Conservation (phyloP, 2,113 vertebrate species). For the Edolisoma coerulescens region DNA sequence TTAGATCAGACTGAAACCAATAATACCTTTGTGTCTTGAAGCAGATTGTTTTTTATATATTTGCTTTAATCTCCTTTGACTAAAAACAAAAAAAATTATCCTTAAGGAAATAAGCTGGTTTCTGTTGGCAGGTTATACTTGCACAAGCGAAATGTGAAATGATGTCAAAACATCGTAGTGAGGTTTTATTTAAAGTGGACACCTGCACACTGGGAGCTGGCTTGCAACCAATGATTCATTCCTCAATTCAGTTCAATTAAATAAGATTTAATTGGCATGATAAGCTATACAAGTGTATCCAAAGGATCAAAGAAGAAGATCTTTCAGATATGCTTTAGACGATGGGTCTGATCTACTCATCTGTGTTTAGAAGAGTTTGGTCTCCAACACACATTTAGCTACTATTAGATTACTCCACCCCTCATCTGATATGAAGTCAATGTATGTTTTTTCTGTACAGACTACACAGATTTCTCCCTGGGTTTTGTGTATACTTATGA, state of each 20-base stretch:
- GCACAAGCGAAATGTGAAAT: background rate
- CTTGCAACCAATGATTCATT: background rate
- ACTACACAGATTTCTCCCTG: background rate
- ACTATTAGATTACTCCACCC: background rate
- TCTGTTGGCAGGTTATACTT: background rate
- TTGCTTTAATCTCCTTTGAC: background rate
- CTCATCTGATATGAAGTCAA: background rate
- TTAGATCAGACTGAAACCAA: background rate
- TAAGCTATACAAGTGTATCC: background rate
- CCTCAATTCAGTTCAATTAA: background rate
- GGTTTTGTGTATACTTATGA: background rate
- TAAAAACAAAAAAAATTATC: background rate
- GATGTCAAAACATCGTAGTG: background rate
- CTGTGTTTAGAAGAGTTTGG: background rate
- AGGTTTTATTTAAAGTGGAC: slow-evolving; percentile 5
- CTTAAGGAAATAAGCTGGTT: background rate
- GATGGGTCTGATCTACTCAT: background rate
- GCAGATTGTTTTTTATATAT: background rate
- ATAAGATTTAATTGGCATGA: background rate
- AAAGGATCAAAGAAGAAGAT: background rate
- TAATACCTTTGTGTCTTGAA: background rate
- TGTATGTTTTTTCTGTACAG: background rate
- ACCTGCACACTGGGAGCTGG: background rate
- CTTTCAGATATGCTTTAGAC: background rate
- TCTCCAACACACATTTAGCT: background rate